Conservation (phyloP, 2,888 invertebrate species). For the Zeuzera pyrina region DNA sequence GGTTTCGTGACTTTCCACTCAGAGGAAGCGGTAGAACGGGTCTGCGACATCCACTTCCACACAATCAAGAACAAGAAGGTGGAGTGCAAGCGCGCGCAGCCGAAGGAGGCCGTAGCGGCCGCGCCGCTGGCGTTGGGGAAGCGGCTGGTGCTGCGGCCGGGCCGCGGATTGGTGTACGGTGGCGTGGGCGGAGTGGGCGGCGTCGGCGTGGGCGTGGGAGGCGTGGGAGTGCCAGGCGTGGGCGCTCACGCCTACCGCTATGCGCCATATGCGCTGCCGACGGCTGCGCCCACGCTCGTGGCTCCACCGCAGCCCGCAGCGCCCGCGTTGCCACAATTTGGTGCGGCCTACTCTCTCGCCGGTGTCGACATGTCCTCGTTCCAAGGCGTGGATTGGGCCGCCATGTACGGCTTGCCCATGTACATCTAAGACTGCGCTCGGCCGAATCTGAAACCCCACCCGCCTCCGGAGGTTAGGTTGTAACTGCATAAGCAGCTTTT, state of each 20-base stretch:
- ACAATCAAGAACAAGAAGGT: slow-evolving; percentile 93
- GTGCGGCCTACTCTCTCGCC: slow-evolving; percentile 85
- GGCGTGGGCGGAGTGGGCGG: slow-evolving; percentile 46
- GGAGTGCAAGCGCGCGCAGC: slow-evolving; percentile 94
- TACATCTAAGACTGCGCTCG: slow-evolving; percentile 76
- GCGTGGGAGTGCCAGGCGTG: too few relatives aligned
- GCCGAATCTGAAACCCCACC: slow-evolving; percentile 20
- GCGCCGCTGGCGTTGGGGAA: slow-evolving; percentile 79
- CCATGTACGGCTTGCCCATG: slow-evolving; percentile 95
- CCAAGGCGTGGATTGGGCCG: slow-evolving; percentile 93
- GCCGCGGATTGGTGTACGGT: slow-evolving; percentile 76
- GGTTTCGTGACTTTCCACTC: slow-evolving; percentile 94
- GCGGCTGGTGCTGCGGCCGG: slow-evolving; percentile 80
- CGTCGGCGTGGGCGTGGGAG: slow-evolving; percentile 41
- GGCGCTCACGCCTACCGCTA: slow-evolving; percentile 60
- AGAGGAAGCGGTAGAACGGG: slow-evolving; percentile 91
- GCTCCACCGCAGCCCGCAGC: slow-evolving; percentile 72
- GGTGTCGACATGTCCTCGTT: slow-evolving; percentile 94
- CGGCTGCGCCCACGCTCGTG: slow-evolving; percentile 44
- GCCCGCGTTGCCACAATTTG: slow-evolving; percentile 75
- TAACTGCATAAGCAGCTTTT: slow-evolving; percentile 20
- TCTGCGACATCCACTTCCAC: slow-evolving; percentile 95
- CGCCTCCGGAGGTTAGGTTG: slow-evolving; percentile 35
- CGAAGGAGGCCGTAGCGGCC: slow-evolving; percentile 87
- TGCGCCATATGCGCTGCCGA: slow-evolving; percentile 69